Evolutionary conservation across 2,888 invertebrate species (phyloP).

Genomic region (Scotopteryx bipunctaria): DNA sequence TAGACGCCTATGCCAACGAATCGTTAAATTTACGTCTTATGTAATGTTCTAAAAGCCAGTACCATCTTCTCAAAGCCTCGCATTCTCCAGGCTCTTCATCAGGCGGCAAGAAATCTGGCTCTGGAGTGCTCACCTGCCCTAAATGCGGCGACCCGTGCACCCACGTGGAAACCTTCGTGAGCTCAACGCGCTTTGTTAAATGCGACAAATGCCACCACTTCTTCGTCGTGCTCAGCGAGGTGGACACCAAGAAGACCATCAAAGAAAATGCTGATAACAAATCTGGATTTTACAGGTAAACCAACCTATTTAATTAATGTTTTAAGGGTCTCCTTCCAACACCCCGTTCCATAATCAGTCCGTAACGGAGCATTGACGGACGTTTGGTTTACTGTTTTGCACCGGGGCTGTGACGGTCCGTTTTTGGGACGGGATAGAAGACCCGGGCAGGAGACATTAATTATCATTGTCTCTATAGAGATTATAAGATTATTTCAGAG

Average conservation of each 20-base stretch:
- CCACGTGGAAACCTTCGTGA: slow-evolving; percentile 98
- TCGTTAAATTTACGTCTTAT: too few species aligned
- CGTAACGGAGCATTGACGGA: too few species aligned
- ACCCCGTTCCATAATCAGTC: too few species aligned
- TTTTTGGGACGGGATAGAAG: too few species aligned
- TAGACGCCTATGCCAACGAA: too few species aligned
- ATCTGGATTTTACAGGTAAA: slow-evolving; percentile 84
- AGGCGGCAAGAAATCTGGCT: slow-evolving; percentile 87
- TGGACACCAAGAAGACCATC: slow-evolving; percentile 93
- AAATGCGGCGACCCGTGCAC: slow-evolving; percentile 99
- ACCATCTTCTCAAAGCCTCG: background rate
- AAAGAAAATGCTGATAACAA: slow-evolving; percentile 91
- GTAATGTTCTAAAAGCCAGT: background rate
- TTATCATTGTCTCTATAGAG: too few species aligned
- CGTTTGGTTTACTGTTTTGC: too few species aligned
- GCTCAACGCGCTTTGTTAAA: slow-evolving; percentile 98
- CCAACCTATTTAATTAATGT: too few species aligned
- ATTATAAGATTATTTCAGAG: too few species aligned
- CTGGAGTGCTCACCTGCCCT: slow-evolving; percentile 92
- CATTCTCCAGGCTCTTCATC: slow-evolving; percentile 55
- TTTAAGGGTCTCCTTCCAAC: too few species aligned
- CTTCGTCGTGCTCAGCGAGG: slow-evolving; percentile 97
- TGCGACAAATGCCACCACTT: slow-evolving; percentile 99
- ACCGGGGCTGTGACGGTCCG: too few species aligned
- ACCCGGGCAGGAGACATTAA: too few species aligned